phyloP scores from a whole-genome alignment of 1,140 invertebrate species.

The Asbolus verrucosus region DNA sequence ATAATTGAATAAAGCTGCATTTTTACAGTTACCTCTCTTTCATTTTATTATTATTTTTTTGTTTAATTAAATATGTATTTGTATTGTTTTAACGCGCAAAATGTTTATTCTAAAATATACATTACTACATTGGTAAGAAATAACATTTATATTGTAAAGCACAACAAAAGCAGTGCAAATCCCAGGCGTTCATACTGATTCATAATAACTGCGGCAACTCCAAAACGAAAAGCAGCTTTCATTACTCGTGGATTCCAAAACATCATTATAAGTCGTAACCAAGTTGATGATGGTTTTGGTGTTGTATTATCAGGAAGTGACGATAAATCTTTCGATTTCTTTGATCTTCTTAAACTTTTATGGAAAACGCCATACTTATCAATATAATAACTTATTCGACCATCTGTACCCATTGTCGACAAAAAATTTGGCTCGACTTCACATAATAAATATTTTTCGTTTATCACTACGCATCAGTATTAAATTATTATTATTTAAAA shows the following conservation, averaged over 20 bases:
- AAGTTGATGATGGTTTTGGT: conserved; percentile 44
- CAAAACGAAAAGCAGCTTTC: conserved; percentile 60
- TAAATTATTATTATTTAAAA: no score
- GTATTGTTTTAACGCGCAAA: no score
- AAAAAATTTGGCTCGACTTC: neutral
- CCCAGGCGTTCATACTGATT: conserved; percentile 60
- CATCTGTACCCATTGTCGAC: conserved; percentile 3
- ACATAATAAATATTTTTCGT: no score
- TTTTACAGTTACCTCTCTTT: conserved; percentile 58
- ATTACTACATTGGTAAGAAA: neutral
- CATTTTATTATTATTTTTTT: no score
- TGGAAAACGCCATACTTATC: conserved; percentile 53
- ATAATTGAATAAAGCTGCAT: conserved; percentile 63
- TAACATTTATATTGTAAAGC: conserved; percentile 54
- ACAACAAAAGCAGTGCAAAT: conserved; percentile 59
- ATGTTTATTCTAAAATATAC: conserved; percentile 14
- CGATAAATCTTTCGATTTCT: neutral
- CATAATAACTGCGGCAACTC: conserved; percentile 59
- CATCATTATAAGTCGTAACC: conserved; percentile 59
- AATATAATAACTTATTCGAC: conserved; percentile 48
- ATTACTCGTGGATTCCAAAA: conserved; percentile 61
- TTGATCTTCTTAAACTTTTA: conserved; percentile 10
- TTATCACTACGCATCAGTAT: no score
- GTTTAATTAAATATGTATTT: no score
- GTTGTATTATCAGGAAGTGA: neutral